Base-by-base conservation (phyloP, 2,888 invertebrate species). In the Eubasilissa splendida region DNA sequence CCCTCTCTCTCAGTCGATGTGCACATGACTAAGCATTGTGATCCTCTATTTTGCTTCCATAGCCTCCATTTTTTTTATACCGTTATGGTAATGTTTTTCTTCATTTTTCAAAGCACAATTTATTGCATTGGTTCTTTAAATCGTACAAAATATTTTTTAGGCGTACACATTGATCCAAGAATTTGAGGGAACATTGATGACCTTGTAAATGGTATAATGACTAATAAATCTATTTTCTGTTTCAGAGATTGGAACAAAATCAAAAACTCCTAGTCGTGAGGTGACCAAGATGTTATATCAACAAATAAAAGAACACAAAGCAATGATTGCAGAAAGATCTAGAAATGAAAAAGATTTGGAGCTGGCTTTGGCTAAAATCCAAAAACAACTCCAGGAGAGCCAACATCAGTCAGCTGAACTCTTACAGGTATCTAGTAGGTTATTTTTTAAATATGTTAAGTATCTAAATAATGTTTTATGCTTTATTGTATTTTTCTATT, bases 311-410 rank as follows among this genome's bases (percentile, higher is more conserved):
- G 82, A 82, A 59, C 82, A 82, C 65, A 84, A 83, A 63, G 84
- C 84, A 2, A 83, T 80, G 79, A 82, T 84, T 68, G 84, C 84
- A 11, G 81, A 84, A 60, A 81, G 80, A 68, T 71, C 84, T 31
- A 82, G 81, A 77, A 81, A 82, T 54, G 81, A 82, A 78, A 84
- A 83, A 56, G 82, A 84, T 74, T 76, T 84, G 59, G 84, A 84
- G 73, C 22, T 76, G 59, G 82, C 82, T 22, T 78, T 84, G 75
- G 81, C 82, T 33, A 82, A 84, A 77, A 84, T 84, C 65, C 82
- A 84, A 80, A 84, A 83, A 78, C 84, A 84, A 33, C 76, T 84
- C 10, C 82, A 84, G 52, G 84, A 81, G 4, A 81, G 71, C 68
- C 84, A 84, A 68, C 77, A 14, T 63, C 81, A 82, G 76, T 80